Percentiles rank a stretch among this genome's conserved stretches.
phyloP scores from a whole-genome alignment of 2,113 vertebrate species.

The Podarcis muralis region DNA sequence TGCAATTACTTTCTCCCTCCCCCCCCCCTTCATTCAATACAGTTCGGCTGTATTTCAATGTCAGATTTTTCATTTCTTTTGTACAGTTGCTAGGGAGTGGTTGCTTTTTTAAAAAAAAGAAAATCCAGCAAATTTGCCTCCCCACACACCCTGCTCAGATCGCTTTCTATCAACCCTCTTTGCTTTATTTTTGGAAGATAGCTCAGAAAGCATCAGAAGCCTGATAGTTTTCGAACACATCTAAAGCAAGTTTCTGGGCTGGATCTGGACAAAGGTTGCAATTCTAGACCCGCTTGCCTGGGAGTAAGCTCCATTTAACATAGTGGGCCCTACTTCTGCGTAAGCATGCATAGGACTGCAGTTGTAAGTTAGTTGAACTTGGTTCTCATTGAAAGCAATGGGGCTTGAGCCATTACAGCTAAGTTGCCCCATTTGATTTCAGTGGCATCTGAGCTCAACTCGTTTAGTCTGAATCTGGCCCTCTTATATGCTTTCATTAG shows the following conservation, averaged over 20 bases:
- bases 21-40: constrained; percentile 54
- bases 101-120: constrained; percentile 73
- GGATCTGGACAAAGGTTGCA: background rate
- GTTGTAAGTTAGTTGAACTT: background rate
- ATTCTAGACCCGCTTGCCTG: background rate
- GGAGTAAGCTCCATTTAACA: background rate
- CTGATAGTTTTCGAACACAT: background rate
- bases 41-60: constrained; percentile 75
- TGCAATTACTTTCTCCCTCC: constrained; percentile 69
- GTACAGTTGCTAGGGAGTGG: constrained; percentile 71
- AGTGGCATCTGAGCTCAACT: background rate
- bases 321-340: background rate
- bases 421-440: background rate
- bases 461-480: background rate
- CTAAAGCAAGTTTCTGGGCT: background rate
- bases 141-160: background rate
- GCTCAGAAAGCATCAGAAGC: background rate
- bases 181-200: constrained; percentile 23
- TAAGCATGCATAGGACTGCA: background rate
- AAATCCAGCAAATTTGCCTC: background rate
- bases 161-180: constrained; percentile 17
- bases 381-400: background rate
- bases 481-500: background rate
- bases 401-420: background rate
- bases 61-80: constrained; percentile 60